Base-by-base conservation (phyloP, 2,113 vertebrate species). In the Dendrocopos noguchii region DNA sequence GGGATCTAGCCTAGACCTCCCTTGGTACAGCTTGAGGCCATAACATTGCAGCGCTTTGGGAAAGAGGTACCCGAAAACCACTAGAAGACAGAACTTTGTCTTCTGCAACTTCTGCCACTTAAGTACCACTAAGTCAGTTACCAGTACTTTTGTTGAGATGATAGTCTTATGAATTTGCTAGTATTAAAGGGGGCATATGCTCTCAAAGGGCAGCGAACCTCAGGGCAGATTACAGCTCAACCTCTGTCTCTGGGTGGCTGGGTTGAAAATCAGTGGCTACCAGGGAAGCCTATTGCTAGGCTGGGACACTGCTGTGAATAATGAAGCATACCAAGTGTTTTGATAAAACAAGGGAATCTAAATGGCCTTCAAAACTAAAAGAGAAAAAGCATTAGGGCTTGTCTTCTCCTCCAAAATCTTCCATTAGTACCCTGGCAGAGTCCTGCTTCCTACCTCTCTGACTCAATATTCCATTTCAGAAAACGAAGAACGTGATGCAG, bases 191-290 rank as follows among this genome's bases (percentile, higher is more conserved):
- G 36, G 27, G 29, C 47, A 36, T 2, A 34, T 1, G 6, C 24
- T 59, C 55, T 6, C 59, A 73, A 94, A 86, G 76, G 95, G 52
- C 53, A 91, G 71, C 53, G 31, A 55, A 86, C 72, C 89, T 92
- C 78, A n/a, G 85, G 91, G 94, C 75, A 94, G 64, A 84, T 87
- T 71, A 83, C 57, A 93, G 93, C 84, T 88, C 88, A 88, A 86
- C 67, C 85, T 94, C 80, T 80, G 90, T 82, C 92, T 96, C 87
- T 84, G 84, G 78, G 76, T 21, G 93, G 66, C 46, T 0, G 2
- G 77, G 83, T 4, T 31, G 36, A 91, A 96, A 96, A 95, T 82
- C 71, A 90, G 87, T 8, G 14, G 95, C 57, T 96, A 64, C 84
- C 61, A 46, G 4, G 36, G 73, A 75, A 91, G 29, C 59, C 44